A percentile compares a stretch with the other conserved stretches of the same genome.
Evolutionary conservation across 2,797 vertebrate genomes (phyloP).

Genomic region (Phalanger gymnotis): DNA sequence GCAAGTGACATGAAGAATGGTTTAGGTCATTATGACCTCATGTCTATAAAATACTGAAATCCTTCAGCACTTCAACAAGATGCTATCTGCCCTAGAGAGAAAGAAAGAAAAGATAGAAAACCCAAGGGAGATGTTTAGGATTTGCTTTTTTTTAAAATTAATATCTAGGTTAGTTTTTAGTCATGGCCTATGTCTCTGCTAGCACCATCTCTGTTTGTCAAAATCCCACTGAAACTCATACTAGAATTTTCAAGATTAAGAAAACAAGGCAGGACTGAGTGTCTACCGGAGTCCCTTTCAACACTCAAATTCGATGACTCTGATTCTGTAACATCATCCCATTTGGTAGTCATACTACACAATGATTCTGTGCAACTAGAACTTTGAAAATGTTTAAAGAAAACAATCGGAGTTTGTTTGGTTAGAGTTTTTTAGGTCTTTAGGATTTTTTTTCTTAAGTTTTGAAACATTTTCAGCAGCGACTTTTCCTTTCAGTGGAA

Average conservation of each 20-base stretch:
- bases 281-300: not conserved
- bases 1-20: slow-evolving; percentile 17
- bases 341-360: not conserved
- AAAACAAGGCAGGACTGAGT: not conserved
- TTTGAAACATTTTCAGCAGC: slow-evolving; percentile 13
- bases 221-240: not conserved
- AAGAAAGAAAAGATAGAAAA: not conserved
- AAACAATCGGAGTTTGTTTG: not conserved
- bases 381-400: not conserved
- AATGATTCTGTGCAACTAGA: not conserved
- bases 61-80: slow-evolving; percentile 37
- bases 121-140: not conserved
- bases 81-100: slow-evolving; percentile 38
- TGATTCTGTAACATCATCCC: not conserved
- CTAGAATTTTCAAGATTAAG: not conserved
- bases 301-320: not conserved
- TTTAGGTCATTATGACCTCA: slow-evolving; percentile 64
- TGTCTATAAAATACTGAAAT: slow-evolving; percentile 48
- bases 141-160: not conserved
- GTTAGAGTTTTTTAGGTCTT: not conserved
- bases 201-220: not conserved
- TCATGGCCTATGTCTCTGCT: not conserved
- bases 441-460: slow-evolving; percentile 14
- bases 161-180: not conserved
- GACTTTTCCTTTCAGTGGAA: not conserved